Evolutionary conservation across 2,797 vertebrate genomes (phyloP).

Genomic region (Lacerta bilineata): DNA sequence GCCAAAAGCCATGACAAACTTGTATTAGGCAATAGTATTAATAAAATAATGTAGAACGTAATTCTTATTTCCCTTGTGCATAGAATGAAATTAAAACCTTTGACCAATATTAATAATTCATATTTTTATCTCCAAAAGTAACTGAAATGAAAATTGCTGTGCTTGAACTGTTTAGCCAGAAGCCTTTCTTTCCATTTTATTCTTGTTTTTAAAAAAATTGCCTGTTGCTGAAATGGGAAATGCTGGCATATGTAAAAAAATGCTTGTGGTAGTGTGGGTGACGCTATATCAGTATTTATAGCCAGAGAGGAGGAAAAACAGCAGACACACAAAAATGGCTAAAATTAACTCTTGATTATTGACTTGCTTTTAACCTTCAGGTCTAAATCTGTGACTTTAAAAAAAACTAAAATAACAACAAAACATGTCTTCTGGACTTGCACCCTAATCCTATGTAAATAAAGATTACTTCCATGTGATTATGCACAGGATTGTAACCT

Average conservation of each 20-base stretch:
- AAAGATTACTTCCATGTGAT: not conserved
- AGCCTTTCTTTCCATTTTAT: slow-evolving; percentile 18
- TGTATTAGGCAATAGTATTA: no score
- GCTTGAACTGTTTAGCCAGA: slow-evolving; percentile 30
- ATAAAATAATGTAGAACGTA: no score
- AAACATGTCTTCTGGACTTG: not conserved
- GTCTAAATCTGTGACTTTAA: not conserved
- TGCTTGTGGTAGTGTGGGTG: slow-evolving; percentile 7
- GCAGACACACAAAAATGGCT: not conserved
- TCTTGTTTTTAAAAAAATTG: not conserved
- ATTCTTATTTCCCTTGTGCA: no score
- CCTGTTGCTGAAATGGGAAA: slow-evolving; percentile 18
- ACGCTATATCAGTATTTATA: slow-evolving; percentile 4
- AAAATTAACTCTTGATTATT: not conserved
- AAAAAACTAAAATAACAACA: not conserved
- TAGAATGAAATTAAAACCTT: not conserved
- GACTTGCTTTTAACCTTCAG: not conserved
- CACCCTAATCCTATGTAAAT: not conserved
- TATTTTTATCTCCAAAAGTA: not conserved
- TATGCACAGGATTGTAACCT: not conserved
- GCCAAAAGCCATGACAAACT: no score
- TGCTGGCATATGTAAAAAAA: slow-evolving; percentile 45
- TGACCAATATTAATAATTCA: not conserved
- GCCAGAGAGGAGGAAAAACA: slow-evolving; percentile 24
- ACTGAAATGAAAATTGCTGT: slow-evolving; percentile 13